Base-by-base conservation (phyloP, 2,888 invertebrate genomes). In the Ametastegia equiseti region DNA sequence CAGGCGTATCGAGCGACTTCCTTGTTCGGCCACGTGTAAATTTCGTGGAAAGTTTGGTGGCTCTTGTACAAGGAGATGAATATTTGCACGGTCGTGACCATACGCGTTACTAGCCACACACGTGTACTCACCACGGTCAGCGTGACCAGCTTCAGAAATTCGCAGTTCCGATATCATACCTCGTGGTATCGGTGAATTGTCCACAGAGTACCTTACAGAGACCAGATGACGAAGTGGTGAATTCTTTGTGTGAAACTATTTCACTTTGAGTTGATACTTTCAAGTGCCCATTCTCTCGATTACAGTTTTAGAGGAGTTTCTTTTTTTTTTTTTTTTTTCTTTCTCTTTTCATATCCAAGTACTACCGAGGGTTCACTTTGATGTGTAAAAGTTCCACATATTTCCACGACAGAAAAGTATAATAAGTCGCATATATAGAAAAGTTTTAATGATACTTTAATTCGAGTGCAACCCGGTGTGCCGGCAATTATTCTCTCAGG, bases 101-200 rank as follows among this genome's bases (percentile, higher is more conserved):
- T 94, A 95, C 0, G 93, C 92, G 89, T 95, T 95, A 82, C 92
- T 93, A 2, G 94, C 95, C 39, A 93, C 92, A 87, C 95, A 95
- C 1, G 93, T 93, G 88, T 94, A 95, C 87, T 95, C 94, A 2
- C 94, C 94, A 9, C 94, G 92, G 86, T 93, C 93, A 23, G 92
- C 90, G 27, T 93, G 89, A 19, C 92, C 91, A 7, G 94, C 93
- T 69, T 94, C 94, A 9, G 92, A 88, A 79, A 95, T 93, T 1
- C 93, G 92, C 83, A 95, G 87, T 85, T 94, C 93, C 0, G 94
- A 95, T 15, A 93, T 90, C n/a, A 92, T 86, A 4, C 93, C 93
- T 30, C 91, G 90, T 19, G 89, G 88, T 0, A 91, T 84, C 0
- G 91, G 91, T 1, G 92, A 91, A 82, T 92, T 91, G 80, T 90